These are phyloP conservation scores for Gonioctena quinquepunctata DNA, from an alignment of 1,140 invertebrate genomes.

Conservation along the genomic window DNA sequence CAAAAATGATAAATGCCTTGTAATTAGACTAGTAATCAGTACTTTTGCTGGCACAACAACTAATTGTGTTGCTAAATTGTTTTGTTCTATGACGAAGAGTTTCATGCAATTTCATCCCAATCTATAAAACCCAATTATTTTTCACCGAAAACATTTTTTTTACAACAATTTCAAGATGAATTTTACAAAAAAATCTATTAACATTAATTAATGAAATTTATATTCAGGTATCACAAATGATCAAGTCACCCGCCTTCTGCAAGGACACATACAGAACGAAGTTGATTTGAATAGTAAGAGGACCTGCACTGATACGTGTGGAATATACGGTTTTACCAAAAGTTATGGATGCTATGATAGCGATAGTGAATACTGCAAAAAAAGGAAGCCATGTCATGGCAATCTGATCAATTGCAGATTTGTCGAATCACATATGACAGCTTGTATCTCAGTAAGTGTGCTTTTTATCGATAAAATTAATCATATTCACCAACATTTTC, in stretches of 20 bases:
- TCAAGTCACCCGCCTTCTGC: slow-evolving; percentile 75
- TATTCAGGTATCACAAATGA: slow-evolving; percentile 68
- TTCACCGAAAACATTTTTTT: too few species aligned
- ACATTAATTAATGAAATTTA: not conserved
- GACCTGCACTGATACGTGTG: slow-evolving; percentile 77
- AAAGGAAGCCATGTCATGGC: slow-evolving; percentile 69
- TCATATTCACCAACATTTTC: too few species aligned
- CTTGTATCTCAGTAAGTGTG: slow-evolving; percentile 75
- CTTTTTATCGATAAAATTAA: too few species aligned
- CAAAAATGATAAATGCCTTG: too few species aligned
- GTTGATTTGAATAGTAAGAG: slow-evolving; percentile 74
- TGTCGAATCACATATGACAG: slow-evolving; percentile 80
- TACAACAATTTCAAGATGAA: too few species aligned
- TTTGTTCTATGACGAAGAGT: too few species aligned
- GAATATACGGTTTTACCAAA: slow-evolving; percentile 68
- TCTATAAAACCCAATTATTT: too few species aligned
- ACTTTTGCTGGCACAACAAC: too few species aligned
- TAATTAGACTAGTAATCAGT: too few species aligned
- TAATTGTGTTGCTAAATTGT: too few species aligned
- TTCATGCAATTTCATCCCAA: too few species aligned
- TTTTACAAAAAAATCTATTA: too few species aligned
- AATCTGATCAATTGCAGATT: slow-evolving; percentile 75
- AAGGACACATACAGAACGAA: slow-evolving; percentile 86
- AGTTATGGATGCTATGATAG: slow-evolving; percentile 66
- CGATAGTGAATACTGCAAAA: slow-evolving; percentile 67